Percentiles rank a stretch among this genome's conserved stretches.
Conservation (phyloP, 2,113 vertebrate genomes). For the Callipepla squamata region DNA sequence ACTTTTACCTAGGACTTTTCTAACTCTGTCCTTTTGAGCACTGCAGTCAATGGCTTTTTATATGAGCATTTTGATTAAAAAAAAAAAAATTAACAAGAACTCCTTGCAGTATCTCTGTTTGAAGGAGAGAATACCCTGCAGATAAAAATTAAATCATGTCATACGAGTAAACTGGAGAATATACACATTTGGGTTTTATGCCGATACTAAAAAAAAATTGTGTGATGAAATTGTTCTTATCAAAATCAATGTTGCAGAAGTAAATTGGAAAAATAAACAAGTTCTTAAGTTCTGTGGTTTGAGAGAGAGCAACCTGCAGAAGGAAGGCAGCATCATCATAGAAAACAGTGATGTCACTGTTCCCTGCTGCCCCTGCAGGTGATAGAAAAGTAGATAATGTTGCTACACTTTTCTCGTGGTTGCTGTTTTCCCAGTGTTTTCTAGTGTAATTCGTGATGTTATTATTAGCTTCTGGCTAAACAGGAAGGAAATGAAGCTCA, state of each 20-base stretch:
- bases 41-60: constrained; percentile 14
- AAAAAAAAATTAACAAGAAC: not conserved
- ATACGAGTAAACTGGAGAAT: not conserved
- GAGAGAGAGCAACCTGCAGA: not conserved
- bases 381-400: not conserved
- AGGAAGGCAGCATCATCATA: fast-evolving
- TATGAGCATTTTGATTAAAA: constrained; percentile 19
- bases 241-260: not conserved
- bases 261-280: constrained; percentile 31
- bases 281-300: not conserved
- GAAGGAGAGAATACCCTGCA: not conserved
- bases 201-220: not conserved
- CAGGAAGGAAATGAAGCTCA: not conserved
- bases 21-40: constrained; percentile 26
- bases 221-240: not conserved
- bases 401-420: not conserved
- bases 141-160: not conserved
- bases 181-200: not conserved
- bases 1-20: constrained; percentile 29
- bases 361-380: not conserved
- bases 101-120: constrained; percentile 17
- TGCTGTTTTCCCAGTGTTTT: not conserved
- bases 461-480: not conserved
- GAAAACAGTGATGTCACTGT: not conserved
- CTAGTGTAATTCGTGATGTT: not conserved